Base-by-base conservation (phyloP, 2,797 vertebrate genomes). In the Rhinoraja longicauda region DNA sequence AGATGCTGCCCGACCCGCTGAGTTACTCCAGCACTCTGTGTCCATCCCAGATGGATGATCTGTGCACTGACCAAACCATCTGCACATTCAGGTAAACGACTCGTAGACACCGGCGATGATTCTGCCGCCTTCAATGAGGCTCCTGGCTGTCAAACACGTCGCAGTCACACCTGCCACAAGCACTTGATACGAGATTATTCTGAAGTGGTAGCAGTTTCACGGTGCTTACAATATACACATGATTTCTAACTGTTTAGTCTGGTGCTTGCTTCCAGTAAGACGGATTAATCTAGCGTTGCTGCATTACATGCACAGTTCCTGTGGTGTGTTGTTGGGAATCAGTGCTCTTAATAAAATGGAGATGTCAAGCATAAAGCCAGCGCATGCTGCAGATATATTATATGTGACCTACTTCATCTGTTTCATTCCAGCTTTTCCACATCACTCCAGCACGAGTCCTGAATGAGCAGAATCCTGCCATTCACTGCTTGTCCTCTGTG, bases 171-270 rank as follows among this genome's bases (percentile, higher is more conserved):
- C 45, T 12, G 79, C 12, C 26, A 57, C 81, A 29, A 59, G 81
- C 57, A 24, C 64, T 21, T 39, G 39, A 70, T 36, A 90, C 39
- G 39, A 70, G 21, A 67, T 70, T 70, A 70, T 67, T 39, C 15
- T 39, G 15, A 90, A 90, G 86, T 90, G 67, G 62, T 7, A 70
- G 86, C 62, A 39, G n/a, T 67, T 39, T 36, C 64, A 67, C 39
- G 5, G 62, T 26, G 39, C 62, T 90, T 70, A 70, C 19, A 36
- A 39, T 67, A 57, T 57, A 70, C 32, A 90, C 86, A 90, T 36
- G 64, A 90, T 90, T 90, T 67, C 90, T 90, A 70, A 70, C 64
- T 70, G 39, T 90, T 90, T 39, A 90, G 15, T 90, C 1, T 17
- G 36, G 6, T 90, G n/a, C 7, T 26, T 70, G 70, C n/a, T 36